Evolutionary conservation across 2,113 vertebrate genomes (phyloP), one percentile per base, ranked within the genome.

Genomic region (Parus major): DNA sequence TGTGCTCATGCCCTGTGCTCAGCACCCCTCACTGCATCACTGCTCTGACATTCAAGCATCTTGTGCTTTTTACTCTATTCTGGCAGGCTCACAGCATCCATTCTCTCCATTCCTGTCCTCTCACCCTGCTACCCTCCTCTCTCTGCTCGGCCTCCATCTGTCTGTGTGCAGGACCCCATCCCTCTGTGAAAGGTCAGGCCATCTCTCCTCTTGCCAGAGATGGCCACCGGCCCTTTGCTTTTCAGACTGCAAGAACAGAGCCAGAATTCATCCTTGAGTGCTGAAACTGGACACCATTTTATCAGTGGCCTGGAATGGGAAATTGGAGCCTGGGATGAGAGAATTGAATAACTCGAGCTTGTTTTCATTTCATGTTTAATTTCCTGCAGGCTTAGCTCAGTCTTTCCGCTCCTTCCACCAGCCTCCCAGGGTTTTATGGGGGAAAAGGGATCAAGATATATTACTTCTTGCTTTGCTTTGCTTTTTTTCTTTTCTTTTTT

Each of bases 281-380:
- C 94, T 98, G 98, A 98, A 98, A 98, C 59, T 96, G 97, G 97
- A 98, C 98, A 98, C 97, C 96, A 96, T 97, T 98, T 98, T 98
- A 98, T 98, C 98, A 97, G 98, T 90, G 95, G 96, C 96, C 95
- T 97, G 97, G 97, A 94, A 96, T 98, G 98, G 98, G 98, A 98
- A 98, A 97, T 96, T 97, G 96, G 97, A 98, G 98, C 97, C 97
- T 96, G 96, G 98, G 98, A 98, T 96, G 97, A 98, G 98, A 98
- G 98, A 97, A 97, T 96, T 98, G 98, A 98, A 98, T 98, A 98
- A 98, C 96, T 96, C 82, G 93, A 97, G 97, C 98, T 99, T 99
- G 98, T 99, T 99, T 99, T 98, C 98, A 98, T 99, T 99, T 99
- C 98, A 97, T 98, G 98, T 99, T 99, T 99, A 99, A 99, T 99